Base-by-base conservation (phyloP, 2,113 vertebrate genomes). In the Callithrix jacchus region DNA sequence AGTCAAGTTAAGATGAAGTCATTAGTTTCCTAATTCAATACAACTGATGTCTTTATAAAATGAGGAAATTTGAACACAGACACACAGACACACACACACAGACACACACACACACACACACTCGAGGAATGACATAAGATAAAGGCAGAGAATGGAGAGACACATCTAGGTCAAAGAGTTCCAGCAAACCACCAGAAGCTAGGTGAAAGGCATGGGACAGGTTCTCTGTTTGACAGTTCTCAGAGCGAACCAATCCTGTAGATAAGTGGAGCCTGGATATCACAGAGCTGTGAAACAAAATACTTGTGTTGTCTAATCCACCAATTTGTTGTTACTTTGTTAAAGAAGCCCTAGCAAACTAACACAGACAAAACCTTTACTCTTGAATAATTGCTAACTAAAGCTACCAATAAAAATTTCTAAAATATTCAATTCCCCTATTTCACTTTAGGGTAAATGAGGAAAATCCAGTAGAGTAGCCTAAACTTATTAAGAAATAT, bases 81-180 rank as follows among this genome's bases (percentile, higher is more conserved):
- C 49, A 52, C 47, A 58, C 1, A 40, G 1, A 25, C 2, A 12
- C 0, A 52, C 12, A 52, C 2, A 58, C 2, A 40, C 1, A 25
- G 1, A 12, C 0, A 52, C 12, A 52, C 14, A 52, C 49, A 52
- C 49, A 16, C 2, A 58, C 2, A 40, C 1, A 25, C 2, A 12
- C 0, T 45, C 13, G 14, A 8, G 17, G 40, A 84, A 11, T 45
- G 8, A 0, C 5, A 1, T 7, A 40, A 61, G 61, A 32, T 4
- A 4, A 58, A 68, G 45, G 13, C 35, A 52, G 25, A 94, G 84
- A 56, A 8, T 17, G 17, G 2, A 56, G 12, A 17, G 35, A 73
- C 32, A 17, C 0, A n/a, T 70, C 5, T 45, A 21, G 18, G 14
- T 2, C 10, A 89, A 47, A 45, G 20, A n/a, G 1, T 32, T 3